A percentile compares a stretch with the other conserved stretches of the same genome.
Conservation (phyloP, 2,888 invertebrate species). For the Rhagonycha lutea region DNA sequence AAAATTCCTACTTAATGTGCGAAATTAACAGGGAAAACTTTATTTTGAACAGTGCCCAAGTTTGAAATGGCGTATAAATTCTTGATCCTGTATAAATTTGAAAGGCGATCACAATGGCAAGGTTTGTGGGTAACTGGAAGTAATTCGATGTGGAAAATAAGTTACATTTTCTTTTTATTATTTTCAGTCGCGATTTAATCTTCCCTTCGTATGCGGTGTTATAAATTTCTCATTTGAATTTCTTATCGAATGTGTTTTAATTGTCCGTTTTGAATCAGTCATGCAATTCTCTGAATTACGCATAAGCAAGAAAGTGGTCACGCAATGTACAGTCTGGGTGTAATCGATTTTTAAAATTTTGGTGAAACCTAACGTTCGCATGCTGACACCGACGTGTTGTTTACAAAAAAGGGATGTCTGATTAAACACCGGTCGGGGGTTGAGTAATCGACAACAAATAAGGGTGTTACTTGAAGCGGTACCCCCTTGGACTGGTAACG, state of each 20-base stretch:
- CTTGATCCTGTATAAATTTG: neutral
- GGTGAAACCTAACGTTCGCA: constrained; percentile 3
- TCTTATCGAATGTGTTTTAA: neutral
- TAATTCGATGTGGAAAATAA: neutral
- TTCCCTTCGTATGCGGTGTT: neutral
- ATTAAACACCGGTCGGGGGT: constrained; percentile 17
- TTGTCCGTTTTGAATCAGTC: neutral
- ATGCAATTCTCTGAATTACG: neutral
- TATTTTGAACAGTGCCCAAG: neutral
- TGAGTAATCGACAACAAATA: constrained; percentile 29
- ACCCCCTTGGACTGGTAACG: constrained; percentile 33
- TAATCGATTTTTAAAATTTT: constrained; percentile 8
- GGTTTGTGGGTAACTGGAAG: neutral
- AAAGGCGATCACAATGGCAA: neutral
- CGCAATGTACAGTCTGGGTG: constrained; percentile 2
- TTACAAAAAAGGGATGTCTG: constrained; percentile 13
- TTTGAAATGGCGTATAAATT: neutral
- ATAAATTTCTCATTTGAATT: neutral
- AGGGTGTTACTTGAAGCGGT: constrained; percentile 27
- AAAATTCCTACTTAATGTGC: neutral
- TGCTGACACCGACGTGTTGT: constrained; percentile 12
- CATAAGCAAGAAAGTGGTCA: constrained; percentile 3
- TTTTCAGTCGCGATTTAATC: neutral
- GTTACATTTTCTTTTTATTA: neutral
- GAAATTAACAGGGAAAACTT: neutral